Conservation (phyloP, 2,797 vertebrate species). For the Peromyscus aztecus region DNA sequence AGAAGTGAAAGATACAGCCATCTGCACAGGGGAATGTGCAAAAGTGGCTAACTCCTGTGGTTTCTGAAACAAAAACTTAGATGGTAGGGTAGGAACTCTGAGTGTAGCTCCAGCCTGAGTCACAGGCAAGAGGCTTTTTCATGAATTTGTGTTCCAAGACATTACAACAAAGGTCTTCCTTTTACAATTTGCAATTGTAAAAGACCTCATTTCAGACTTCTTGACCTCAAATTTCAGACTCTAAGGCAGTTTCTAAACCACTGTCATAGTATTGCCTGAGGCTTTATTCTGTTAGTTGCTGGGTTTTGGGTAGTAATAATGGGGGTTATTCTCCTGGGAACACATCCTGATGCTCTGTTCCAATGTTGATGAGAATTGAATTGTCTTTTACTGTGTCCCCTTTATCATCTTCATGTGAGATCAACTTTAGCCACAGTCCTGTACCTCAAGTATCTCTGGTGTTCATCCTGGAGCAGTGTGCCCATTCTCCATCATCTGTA, state of each 20-base stretch:
- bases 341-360: neutral
- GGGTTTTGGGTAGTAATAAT: conserved; percentile 36
- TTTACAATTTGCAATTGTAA: neutral
- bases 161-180: neutral
- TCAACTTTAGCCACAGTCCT: neutral
- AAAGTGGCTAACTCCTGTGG: too few relatives aligned
- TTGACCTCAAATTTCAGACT: conserved; percentile 34
- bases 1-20: too few relatives aligned
- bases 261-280: neutral
- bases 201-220: neutral
- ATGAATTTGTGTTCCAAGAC: neutral
- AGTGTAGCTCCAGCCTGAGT: too few relatives aligned
- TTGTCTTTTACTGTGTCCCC: neutral
- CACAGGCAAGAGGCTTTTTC: too few relatives aligned
- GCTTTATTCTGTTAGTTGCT: neutral
- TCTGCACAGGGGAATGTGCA: too few relatives aligned
- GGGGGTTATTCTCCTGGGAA: conserved; percentile 50
- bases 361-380: neutral
- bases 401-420: neutral
- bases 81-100: too few relatives aligned
- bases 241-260: conserved; percentile 1
- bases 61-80: too few relatives aligned
- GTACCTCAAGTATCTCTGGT: neutral
- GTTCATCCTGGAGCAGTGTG: neutral
- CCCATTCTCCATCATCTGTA: neutral